Conservation (phyloP, 1,140 invertebrate species). For the Zaprionus africanus region DNA sequence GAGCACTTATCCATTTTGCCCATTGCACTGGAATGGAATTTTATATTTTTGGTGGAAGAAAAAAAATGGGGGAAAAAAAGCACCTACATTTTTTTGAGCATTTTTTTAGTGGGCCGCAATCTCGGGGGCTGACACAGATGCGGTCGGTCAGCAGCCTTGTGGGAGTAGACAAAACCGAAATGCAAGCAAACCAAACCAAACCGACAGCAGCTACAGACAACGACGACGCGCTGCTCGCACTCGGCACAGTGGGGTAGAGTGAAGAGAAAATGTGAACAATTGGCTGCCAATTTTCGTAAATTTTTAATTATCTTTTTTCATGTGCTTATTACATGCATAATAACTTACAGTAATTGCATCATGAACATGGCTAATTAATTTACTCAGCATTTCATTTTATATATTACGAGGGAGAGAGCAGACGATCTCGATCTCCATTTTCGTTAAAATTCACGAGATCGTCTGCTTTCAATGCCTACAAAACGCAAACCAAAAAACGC, state of each 20-base stretch:
- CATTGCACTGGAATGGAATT: conserved; percentile 49
- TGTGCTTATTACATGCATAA: not conserved
- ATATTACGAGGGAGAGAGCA: too few species aligned
- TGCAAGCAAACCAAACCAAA: conserved; percentile 18
- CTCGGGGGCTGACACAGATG: conserved; percentile 38
- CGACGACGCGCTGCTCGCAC: not conserved
- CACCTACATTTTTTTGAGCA: conserved; percentile 7
- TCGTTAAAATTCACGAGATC: too few species aligned
- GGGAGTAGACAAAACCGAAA: conserved; percentile 22
- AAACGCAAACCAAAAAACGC: too few species aligned
- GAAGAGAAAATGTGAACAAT: not conserved
- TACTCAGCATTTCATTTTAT: too few species aligned
- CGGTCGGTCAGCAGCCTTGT: conserved; percentile 45
- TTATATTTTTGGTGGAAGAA: conserved; percentile 38
- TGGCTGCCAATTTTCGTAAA: not conserved
- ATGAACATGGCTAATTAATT: too few species aligned
- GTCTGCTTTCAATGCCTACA: too few species aligned
- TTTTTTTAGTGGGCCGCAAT: conserved; percentile 29
- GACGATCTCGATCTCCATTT: too few species aligned
- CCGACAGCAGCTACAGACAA: conserved; percentile 22
- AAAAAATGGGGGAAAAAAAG: not conserved
- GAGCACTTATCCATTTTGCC: conserved; percentile 18
- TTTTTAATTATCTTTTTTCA: not conserved
- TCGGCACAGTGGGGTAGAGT: not conserved
- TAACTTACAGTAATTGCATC: too few species aligned